Conservation (phyloP, 2,888 invertebrate species). For the Papilio protenor region DNA sequence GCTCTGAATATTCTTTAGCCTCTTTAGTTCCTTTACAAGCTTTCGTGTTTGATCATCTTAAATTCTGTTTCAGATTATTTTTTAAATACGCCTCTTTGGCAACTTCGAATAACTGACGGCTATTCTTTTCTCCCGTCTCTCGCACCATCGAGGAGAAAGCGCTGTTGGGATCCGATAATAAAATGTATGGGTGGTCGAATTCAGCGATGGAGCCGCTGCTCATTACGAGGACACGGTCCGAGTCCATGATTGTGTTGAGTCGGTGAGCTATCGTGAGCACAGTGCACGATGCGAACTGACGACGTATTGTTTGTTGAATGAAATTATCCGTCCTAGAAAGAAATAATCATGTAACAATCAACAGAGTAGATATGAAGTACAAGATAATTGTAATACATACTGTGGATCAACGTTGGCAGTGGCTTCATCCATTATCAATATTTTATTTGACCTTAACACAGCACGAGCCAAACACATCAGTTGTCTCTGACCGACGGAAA, state of each 20-base stretch:
- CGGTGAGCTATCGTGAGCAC: conserved; percentile 96
- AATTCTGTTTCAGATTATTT: conserved; percentile 67
- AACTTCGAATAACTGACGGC: conserved; percentile 73
- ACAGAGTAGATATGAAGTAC: not conserved
- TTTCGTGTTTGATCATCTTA: conserved; percentile 6
- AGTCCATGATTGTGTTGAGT: conserved; percentile 96
- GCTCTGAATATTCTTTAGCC: conserved; percentile 9
- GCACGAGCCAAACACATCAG: conserved; percentile 95
- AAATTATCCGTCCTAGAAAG: conserved; percentile 88
- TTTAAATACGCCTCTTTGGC: conserved; percentile 77
- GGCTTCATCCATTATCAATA: conserved; percentile 96
- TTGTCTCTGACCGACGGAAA: conserved; percentile 96
- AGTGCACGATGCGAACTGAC: conserved; percentile 91
- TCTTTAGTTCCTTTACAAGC: conserved; percentile 13
- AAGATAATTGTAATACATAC: conserved; percentile 58
- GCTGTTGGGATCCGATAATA: conserved; percentile 81
- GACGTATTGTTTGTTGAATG: conserved; percentile 92
- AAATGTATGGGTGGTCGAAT: conserved; percentile 86
- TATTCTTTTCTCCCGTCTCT: conserved; percentile 85
- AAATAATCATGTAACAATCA: conserved; percentile 3
- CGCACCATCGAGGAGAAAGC: conserved; percentile 83
- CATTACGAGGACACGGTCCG: conserved; percentile 90
- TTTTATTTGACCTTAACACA: conserved; percentile 91
- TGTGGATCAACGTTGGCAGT: conserved; percentile 97
- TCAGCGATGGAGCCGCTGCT: conserved; percentile 85